Evolutionary conservation across 2,888 invertebrate genomes (phyloP), one percentile per base, ranked within the genome.

Genomic region (Catocala nupta): DNA sequence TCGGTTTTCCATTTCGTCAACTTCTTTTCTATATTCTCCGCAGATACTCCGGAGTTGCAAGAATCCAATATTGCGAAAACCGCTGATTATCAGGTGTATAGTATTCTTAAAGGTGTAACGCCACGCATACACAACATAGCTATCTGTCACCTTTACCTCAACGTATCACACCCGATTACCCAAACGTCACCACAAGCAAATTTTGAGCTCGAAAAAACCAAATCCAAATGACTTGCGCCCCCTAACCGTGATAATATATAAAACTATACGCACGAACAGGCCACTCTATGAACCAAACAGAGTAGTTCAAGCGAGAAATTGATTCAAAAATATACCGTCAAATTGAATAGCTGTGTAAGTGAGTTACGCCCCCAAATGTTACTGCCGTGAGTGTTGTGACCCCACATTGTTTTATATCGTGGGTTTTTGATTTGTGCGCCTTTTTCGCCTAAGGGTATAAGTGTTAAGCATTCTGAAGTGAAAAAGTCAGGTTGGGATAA

Each of bases 251-350:
- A 82, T 81, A 81, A 61, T 70, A 67, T 84, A 84, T 83, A 83
- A 83, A 85, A 83, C 81, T 83, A 78, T 78, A 84, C 84, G 86
- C 86, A 83, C 84, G 87, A 83, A 68, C 71, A 76, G 71, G 71
- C 71, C 70, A 68, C 75, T 81, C 79, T 74, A 78, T 80, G 84
- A 81, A 78, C 82, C 84, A 78, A 79, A 82, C 71, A 73, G 57
- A 78, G 54, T 71, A 75, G 83, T 73, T 81, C 80, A 75, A 77
- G 78, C 85, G 84, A 63, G 75, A 87, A 88, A 88, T 88, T 86
- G 87, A 86, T 87, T 87, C 84, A 88, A 87, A 88, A 87, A 87
- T 86, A 84, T 83, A 81, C 85, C 81, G 80, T 81, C 82, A 84
- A 85, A 86, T 85, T 84, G 85, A 86, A 87, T 81, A 77, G 78